phyloP scores from a whole-genome alignment of 2,113 vertebrate species.

The Pituophis catenifer region DNA sequence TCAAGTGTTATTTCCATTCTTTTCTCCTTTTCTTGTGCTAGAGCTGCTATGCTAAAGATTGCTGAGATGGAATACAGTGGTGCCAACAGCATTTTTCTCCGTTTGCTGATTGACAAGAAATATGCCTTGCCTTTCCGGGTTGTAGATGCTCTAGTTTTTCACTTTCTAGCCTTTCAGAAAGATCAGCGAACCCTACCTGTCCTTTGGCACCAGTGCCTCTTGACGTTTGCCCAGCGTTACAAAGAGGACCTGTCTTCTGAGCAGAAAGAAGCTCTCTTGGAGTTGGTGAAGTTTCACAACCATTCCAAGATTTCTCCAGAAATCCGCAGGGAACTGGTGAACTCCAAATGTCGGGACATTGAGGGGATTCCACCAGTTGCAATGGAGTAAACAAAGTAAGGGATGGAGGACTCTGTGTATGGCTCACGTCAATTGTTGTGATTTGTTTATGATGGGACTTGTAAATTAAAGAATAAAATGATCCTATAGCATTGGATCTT shows the following conservation, averaged over 20 bases:
- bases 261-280: conserved; percentile 87
- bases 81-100: conserved; percentile 96
- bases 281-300: conserved; percentile 86
- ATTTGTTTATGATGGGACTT: not conserved
- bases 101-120: conserved; percentile 93
- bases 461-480: not conserved
- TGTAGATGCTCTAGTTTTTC: conserved; percentile 91
- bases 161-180: conserved; percentile 89
- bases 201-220: conserved; percentile 95
- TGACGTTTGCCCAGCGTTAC: conserved; percentile 91
- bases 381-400: conserved; percentile 65
- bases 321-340: conserved; percentile 87
- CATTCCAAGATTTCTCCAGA: conserved; percentile 82
- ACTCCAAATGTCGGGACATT: conserved; percentile 79
- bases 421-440: not conserved
- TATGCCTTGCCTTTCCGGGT: conserved; percentile 98
- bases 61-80: conserved; percentile 96
- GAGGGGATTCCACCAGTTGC: conserved; percentile 70
- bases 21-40: conserved; percentile 41
- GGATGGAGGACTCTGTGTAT: not conserved
- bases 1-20: rapidly evolving
- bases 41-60: conserved; percentile 93
- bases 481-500: not conserved
- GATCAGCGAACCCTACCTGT: conserved; percentile 87
- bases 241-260: conserved; percentile 91